Evolutionary conservation across 1,140 invertebrate species (phyloP), one percentile per base, ranked within the genome.

Genomic region (Drosophila gunungcola): DNA sequence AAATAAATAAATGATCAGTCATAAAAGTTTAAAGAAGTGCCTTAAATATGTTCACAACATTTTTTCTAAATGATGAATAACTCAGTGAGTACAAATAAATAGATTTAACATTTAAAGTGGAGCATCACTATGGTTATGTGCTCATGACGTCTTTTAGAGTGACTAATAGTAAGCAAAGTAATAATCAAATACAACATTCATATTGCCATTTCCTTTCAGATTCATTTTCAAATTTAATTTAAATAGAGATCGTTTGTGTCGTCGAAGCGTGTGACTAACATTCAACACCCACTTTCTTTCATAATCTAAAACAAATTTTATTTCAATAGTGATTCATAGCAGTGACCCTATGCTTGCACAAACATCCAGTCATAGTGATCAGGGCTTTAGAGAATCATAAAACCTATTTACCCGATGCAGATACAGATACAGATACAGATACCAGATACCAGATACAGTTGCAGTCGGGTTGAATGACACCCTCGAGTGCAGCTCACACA

Each of bases 371-470:
- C 7, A 41, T 55, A 45, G 41, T 61, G 32, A 45, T 80, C 57
- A 76, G 41, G 70, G 72, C 72, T 76, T 83, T 67, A 68, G 62
- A 42, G 63, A 13, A 55, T 49, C 75, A 86, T 86, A 86, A 86
- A 86, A 55, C 74, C 56, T 84, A 85, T 84, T 64, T 84, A 78
- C 73, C 82, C 65, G 73, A 81, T 80, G 78, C 52, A 83, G 16
- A 21, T 32, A 32, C 29, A 32, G 29, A 32, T 32, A 32, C 29
- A 32, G 76, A 63, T 63, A 83, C 55, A 73, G 29, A 45, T 60
- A 55, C 16, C 58, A 55, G 51, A 42, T 61, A 45, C 16, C 51
- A 55, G 45, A 38, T 53, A 39, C 57, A 62, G 51, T 60, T 49
- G 46, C 55, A 43, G 63, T 41, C 36, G 70, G 53, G 73, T 75